phyloP scores from a whole-genome alignment of 2,113 vertebrate species.

The Donacobius atricapilla region DNA sequence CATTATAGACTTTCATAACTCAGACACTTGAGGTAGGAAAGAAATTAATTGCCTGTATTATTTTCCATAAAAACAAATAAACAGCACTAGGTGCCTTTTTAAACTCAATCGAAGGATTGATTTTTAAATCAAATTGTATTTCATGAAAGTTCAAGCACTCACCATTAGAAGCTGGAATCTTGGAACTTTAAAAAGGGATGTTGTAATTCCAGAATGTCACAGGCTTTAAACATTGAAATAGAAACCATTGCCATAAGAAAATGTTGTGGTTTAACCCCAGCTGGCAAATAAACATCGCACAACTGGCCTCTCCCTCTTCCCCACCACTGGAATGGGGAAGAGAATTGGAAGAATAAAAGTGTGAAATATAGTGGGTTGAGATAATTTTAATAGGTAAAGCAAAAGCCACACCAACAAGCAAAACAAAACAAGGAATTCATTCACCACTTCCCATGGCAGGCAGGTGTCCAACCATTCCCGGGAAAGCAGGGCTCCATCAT shows the following conservation, averaged over 20 bases:
- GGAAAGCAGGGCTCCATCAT: background rate
- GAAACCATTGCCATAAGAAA: slow-evolving; percentile 38
- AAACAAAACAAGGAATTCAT: background rate
- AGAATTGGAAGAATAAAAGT: background rate
- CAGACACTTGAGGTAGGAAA: slow-evolving; percentile 39
- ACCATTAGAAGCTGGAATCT: slow-evolving; percentile 34
- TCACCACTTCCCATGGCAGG: background rate
- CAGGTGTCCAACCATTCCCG: background rate
- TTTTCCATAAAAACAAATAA: slow-evolving; percentile 60
- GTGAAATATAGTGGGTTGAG: background rate
- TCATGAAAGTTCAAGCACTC: slow-evolving; percentile 57
- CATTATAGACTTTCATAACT: slow-evolving; percentile 28
- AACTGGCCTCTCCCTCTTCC: background rate
- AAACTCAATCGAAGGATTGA: slow-evolving; percentile 54
- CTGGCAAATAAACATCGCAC: background rate
- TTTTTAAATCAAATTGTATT: slow-evolving; percentile 76
- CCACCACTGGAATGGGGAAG: background rate
- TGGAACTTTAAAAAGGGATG: slow-evolving; percentile 47
- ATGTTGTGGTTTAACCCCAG: background rate
- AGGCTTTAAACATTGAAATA: slow-evolving; percentile 59
- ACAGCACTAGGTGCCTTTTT: slow-evolving; percentile 12
- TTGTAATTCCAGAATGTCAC: slow-evolving; percentile 49
- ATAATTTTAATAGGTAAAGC: background rate
- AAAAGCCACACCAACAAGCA: background rate
- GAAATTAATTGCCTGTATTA: slow-evolving; percentile 53